These are phyloP conservation scores for Carabus problematicus DNA, from an alignment of 2,888 invertebrate genomes.

Conservation along the genomic window DNA sequence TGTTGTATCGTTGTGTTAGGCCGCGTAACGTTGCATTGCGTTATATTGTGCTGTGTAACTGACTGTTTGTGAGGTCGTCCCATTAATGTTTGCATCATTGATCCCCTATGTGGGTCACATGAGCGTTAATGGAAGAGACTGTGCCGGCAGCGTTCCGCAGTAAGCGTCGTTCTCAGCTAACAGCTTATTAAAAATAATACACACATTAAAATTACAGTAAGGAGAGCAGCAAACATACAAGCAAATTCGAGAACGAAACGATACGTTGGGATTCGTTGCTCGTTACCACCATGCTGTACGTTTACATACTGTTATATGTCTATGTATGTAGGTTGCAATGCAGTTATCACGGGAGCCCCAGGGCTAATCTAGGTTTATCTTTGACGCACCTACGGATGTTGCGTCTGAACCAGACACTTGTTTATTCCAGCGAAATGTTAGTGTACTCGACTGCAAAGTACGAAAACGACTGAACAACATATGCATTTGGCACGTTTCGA, in stretches of 20 bases:
- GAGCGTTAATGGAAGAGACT: conserved; percentile 35
- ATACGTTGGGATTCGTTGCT: conserved; percentile 1
- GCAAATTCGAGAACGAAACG: conserved; percentile 2
- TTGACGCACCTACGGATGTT: conserved; percentile 36
- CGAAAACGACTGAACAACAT: not conserved
- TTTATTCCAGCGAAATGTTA: conserved; percentile 28
- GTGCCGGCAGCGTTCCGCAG: conserved; percentile 33
- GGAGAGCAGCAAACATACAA: not conserved
- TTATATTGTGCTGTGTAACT: conserved; percentile 4
- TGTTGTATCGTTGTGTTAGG: too few species aligned
- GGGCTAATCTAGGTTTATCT: conserved; percentile 37
- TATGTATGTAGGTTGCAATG: conserved; percentile 10
- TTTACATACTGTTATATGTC: not conserved
- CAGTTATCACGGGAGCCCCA: conserved; percentile 12
- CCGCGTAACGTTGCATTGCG: not conserved
- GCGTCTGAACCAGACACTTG: not conserved
- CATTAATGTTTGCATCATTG: conserved; percentile 3
- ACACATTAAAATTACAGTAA: conserved; percentile 41
- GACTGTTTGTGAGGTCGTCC: not conserved
- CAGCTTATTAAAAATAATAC: conserved; percentile 43
- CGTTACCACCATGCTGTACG: not conserved
- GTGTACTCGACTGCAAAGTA: not conserved
- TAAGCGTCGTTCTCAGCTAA: conserved; percentile 38
- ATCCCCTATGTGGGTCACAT: conserved; percentile 5
- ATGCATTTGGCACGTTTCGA: too few species aligned